Evolutionary conservation across 53 echinoderm and acorn worm species (phyloP), one percentile per base, ranked within the genome.

Genomic region (Glandiceps talaboti): DNA sequence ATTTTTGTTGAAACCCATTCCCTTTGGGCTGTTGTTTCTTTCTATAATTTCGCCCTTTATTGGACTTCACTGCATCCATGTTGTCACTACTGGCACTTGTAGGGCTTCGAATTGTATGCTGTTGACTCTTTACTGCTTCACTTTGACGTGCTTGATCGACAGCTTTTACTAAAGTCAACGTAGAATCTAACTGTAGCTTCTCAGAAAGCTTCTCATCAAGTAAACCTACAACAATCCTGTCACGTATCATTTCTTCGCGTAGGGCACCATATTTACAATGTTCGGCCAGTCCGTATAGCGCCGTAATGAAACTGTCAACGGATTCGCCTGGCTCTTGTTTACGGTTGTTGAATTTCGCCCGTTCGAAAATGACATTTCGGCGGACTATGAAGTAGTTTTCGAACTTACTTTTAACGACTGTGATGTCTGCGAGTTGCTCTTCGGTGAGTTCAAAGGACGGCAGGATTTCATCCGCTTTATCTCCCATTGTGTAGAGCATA

Each of bases 261-360:
- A n/a, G n/a, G n/a, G n/a, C n/a, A n/a, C n/a, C n/a, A n/a, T 80
- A 73, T 26, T 80, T 28, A 28, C 73, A 80, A 73, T 80, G 80
- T 72, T 80, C 80, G 45, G 80, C 80, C 25, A 73, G 29, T 0
- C n/a, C 31, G 31, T 82, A 75, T 14, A 75, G 31, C 26, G 82
- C 30, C n/a, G 75, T 82, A 25, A 82, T 82, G 74, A 82, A 82
- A 1, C 74, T n/a, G 26, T 29, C 82, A 30, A 78, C 79, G 77
- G 74, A 33, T 84, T 91, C 92, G 14, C 87, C 89, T 28, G 85
- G 80, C 28, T 33, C 33, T 31, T 92, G 89, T 27, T 74, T 73
- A 29, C 82, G 73, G 26, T 82, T 28, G 74, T 82, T 82, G 74
- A 82, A 82, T 1, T 75, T 75, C 14, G 82, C 82, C 75, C 75